These are phyloP conservation scores for Neolamprologus caudopunctatus DNA, from an alignment of 2,113 vertebrate genomes.

Conservation along the genomic window DNA sequence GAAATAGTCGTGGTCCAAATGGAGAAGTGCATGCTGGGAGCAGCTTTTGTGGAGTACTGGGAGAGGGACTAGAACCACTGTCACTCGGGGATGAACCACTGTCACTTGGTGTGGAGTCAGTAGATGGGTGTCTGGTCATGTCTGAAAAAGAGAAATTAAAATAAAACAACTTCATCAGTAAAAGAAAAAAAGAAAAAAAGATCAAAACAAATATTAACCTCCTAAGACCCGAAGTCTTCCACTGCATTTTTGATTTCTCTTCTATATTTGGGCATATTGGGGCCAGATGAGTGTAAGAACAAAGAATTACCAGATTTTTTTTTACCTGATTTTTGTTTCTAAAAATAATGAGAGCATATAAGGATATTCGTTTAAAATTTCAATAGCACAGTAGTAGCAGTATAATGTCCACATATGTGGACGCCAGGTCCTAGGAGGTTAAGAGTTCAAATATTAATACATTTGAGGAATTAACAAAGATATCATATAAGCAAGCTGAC, in stretches of 20 bases:
- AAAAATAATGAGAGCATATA: background rate
- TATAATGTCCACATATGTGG: background rate
- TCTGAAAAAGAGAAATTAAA: conserved; percentile 54
- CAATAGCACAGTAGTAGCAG: background rate
- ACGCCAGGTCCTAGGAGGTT: background rate
- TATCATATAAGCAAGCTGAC: background rate
- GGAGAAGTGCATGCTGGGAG: conserved; percentile 62
- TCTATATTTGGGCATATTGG: background rate
- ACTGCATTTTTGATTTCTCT: background rate
- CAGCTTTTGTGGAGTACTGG: conserved; percentile 68
- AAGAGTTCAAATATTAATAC: background rate
- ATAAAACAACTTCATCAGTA: background rate
- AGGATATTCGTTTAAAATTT: background rate
- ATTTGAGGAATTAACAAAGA: background rate
- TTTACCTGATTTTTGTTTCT: background rate
- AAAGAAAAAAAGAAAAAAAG: background rate
- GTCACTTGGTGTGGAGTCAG: conserved; percentile 70
- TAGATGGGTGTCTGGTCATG: conserved; percentile 68
- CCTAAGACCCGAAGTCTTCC: background rate
- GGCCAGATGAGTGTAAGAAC: background rate
- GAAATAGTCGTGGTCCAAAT: conserved; percentile 63
- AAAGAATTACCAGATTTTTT: background rate
- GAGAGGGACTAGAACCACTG: conserved; percentile 69
- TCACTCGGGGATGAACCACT: conserved; percentile 67
- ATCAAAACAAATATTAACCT: background rate